Evolutionary conservation across 1,140 invertebrate genomes (phyloP), one percentile per base, ranked within the genome.

Genomic region (Zaprionus kolodkinae): DNA sequence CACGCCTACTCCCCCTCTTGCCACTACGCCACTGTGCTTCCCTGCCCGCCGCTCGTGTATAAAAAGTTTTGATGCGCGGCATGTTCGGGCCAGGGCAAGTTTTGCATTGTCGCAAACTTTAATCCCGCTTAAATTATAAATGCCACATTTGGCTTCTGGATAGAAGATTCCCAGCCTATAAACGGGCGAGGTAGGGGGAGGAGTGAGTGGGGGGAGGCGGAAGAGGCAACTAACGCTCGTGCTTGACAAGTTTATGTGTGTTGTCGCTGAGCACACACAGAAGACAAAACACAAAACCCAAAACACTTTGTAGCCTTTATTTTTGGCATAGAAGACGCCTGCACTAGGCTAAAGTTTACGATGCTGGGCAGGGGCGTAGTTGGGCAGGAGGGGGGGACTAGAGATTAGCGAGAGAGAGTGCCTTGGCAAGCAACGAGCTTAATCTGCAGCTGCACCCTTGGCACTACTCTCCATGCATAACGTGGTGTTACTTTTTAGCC

Each of bases 111-210:
- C 70, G 62, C 48, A 84, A 88, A 88, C 84, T 88, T 88, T 88
- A 88, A 88, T 88, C 85, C 84, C 78, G 84, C 84, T 89, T 88
- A 88, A 88, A 88, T 88, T 88, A 88, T 88, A 88, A 88, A 88
- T 88, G 84, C 77, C 80, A 89, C 80, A 88, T 88, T 88, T 88
- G 84, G 78, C 85, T 81, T 76, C 66, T 67, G 59, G 35, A 55
- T 52, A 25, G 45, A 25, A 50, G 45, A 50, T 50, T 50, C 45
- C 17, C 17, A 25, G 45, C 45, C 45, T 50, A 50, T 50, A 50
- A 50, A 50, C 10, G 21, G 17, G 45, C 10, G 0, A 10, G 17
- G 1, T 4, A 50, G 17, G 9, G 17, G n/a, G 40, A 0, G 45
- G n/a, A 9, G 10, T 3, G 3, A 2, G 45, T 10, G 15, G 10